A percentile compares a stretch with the other conserved stretches of the same genome.
Conservation (phyloP, 2,888 invertebrate genomes). For the Cantharis rustica region DNA sequence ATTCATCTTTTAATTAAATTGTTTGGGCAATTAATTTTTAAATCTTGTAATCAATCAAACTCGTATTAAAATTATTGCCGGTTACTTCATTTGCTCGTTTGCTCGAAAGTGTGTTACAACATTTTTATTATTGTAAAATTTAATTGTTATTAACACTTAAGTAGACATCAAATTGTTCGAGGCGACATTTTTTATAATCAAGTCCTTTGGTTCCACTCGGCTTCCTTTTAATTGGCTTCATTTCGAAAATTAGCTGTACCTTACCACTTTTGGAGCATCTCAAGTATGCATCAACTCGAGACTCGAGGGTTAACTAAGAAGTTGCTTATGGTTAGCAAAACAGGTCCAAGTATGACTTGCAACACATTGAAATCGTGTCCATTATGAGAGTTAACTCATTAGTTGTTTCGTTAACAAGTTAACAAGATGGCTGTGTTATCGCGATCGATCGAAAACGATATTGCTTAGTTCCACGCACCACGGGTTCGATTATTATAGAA, state of each 20-base stretch:
- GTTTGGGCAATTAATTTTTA: slow-evolving; percentile 1
- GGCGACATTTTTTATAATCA: not conserved
- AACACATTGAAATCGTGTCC: slow-evolving; percentile 48
- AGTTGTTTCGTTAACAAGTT: slow-evolving; percentile 56
- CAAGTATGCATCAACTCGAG: slow-evolving; percentile 3
- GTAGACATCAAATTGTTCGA: not conserved
- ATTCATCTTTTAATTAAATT: not conserved
- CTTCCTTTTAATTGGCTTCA: slow-evolving; percentile 7
- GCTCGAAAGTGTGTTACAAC: not conserved
- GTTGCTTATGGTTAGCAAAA: slow-evolving; percentile 29
- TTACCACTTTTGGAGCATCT: slow-evolving; percentile 6
- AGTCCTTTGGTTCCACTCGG: not conserved
- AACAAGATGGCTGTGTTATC: slow-evolving; percentile 55
- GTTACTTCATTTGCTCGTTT: not conserved
- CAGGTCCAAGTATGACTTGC: slow-evolving; percentile 52
- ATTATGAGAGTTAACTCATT: slow-evolving; percentile 54
- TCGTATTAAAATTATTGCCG: not conserved
- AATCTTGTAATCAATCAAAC: slow-evolving; percentile 1
- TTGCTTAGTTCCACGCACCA: slow-evolving; percentile 51
- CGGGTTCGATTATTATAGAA: slow-evolving; percentile 41
- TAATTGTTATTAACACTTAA: not conserved
- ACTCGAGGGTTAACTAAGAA: not conserved
- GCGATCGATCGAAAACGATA: slow-evolving; percentile 52
- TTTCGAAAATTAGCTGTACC: slow-evolving; percentile 8
- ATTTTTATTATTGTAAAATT: not conserved